Evolutionary conservation across 2,888 invertebrate genomes (phyloP), one percentile per base, ranked within the genome.

Genomic region (Pandemis corylana): DNA sequence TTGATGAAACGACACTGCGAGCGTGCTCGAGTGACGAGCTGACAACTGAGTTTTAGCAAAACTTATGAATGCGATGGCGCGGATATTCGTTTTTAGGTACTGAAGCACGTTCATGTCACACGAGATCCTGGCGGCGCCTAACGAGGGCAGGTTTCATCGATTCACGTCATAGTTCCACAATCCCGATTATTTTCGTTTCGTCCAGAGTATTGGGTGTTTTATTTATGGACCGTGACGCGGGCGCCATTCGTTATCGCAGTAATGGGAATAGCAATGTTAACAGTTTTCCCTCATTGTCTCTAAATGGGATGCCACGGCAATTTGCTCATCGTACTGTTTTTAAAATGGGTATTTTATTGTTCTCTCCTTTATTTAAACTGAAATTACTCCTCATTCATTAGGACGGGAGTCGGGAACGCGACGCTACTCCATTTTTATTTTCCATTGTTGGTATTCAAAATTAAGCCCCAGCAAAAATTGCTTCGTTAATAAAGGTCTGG

Each of bases 301-400:
- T 88, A 90, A 91, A 92, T 90, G 90, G 89, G 86, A 90, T 84
- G 85, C 85, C 82, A 83, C 86, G 84, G 87, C 88, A 91, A 91
- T 91, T 92, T 91, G 89, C 90, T 89, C 86, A 81, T 89, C 87
- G 88, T 87, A 84, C 89, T 90, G 90, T 90, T 90, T 89, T 90
- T 84, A 86, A 89, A 91, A 90, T 87, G 88, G 88, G 87, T 88
- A 91, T 90, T 91, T 90, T 92, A 92, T 93, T 92, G 91, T 91
- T 88, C 89, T 84, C 88, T 86, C 89, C 89, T 92, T 93, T 93
- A 91, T 91, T 92, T 92, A 90, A 90, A 90, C 89, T 91, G 88
- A 91, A 92, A 92, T 93, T 92, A 90, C 90, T 90, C 88, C 90
- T 89, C 92, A 92, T 93, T 93, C 91, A 93, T 93, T 92, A 92